Percentiles rank a stretch among this genome's conserved stretches.
Evolutionary conservation across 2,888 invertebrate species (phyloP).

Genomic region (Itoplectis maculator): DNA sequence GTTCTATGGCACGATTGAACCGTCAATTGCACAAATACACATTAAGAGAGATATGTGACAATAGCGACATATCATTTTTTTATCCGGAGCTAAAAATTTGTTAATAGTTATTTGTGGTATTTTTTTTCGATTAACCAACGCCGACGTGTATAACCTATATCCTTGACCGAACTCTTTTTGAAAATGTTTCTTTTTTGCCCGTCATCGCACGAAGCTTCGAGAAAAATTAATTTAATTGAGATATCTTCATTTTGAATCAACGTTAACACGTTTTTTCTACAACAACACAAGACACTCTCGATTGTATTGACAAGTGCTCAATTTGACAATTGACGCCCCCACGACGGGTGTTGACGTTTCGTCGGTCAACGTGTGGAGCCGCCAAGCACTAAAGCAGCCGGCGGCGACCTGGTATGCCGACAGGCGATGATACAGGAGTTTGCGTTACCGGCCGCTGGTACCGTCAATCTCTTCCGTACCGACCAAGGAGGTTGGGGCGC

Average conservation of each 20-base stretch:
- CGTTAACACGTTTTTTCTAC: not conserved
- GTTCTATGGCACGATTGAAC: not conserved
- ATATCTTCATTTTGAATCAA: not conserved
- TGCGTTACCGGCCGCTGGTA: too few relatives aligned
- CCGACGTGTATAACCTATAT: slow-evolving; percentile 50
- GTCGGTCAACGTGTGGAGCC: not conserved
- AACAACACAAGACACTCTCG: not conserved
- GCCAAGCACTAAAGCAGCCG: too few relatives aligned
- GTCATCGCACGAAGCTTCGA: not conserved
- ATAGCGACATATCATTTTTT: slow-evolving; percentile 11
- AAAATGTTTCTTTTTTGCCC: not conserved
- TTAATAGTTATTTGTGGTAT: too few relatives aligned
- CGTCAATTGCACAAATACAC: not conserved
- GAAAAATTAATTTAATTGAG: not conserved
- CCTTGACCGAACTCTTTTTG: not conserved
- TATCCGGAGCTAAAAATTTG: not conserved
- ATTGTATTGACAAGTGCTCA: slow-evolving; percentile 43
- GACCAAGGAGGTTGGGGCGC: too few relatives aligned
- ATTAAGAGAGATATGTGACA: not conserved
- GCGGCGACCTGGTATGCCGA: too few relatives aligned
- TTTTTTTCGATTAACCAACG: not conserved
- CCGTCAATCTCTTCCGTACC: too few relatives aligned
- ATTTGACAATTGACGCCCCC: slow-evolving; percentile 58
- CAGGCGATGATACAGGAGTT: too few relatives aligned
- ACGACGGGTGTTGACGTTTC: not conserved